A percentile compares a stretch with the other conserved stretches of the same genome.
phyloP scores from a whole-genome alignment of 2,888 invertebrate genomes.

The Geotrupes spiniger region DNA sequence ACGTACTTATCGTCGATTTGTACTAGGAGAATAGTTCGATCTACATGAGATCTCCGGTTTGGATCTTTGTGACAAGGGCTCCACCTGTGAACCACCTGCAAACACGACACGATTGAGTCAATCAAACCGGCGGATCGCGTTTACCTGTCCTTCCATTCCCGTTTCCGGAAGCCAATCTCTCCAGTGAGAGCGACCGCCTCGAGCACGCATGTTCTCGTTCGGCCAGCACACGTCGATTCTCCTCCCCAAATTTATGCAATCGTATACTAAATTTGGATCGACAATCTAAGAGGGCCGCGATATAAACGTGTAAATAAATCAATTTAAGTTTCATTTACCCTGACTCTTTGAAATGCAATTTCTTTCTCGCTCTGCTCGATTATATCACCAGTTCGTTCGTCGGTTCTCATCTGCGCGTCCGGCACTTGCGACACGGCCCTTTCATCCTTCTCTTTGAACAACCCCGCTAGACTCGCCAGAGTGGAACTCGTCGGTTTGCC shows the following conservation, averaged over 20 bases:
- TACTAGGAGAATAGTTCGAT: conserved; percentile 86
- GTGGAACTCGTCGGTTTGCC: conserved; percentile 88
- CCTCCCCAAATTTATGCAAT: conserved; percentile 86
- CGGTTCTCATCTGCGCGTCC: conserved; percentile 35
- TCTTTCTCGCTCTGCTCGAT: conserved; percentile 47
- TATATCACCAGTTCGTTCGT: conserved; percentile 43
- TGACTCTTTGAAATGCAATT: conserved; percentile 55
- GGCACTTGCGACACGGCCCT: conserved; percentile 43
- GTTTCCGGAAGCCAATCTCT: conserved; percentile 84
- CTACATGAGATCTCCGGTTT: conserved; percentile 84
- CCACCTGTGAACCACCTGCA: conserved; percentile 89
- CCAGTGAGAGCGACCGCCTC: conserved; percentile 88
- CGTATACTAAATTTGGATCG: conserved; percentile 75
- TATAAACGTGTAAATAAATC: conserved; percentile 2
- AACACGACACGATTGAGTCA: background rate
- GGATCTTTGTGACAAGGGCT: conserved; percentile 88
- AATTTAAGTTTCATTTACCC: conserved; percentile 25
- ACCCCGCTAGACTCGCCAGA: conserved; percentile 78
- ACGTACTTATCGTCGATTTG: conserved; percentile 91
- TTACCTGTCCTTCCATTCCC: conserved; percentile 88
- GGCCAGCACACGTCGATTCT: conserved; percentile 97
- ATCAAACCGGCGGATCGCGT: conserved; percentile 24
- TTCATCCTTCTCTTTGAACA: conserved; percentile 58
- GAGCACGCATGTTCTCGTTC: conserved; percentile 78
- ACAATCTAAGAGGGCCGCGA: conserved; percentile 51